These are phyloP conservation scores for Lepus timidus DNA, from an alignment of 2,113 vertebrate species.

Conservation along the genomic window DNA sequence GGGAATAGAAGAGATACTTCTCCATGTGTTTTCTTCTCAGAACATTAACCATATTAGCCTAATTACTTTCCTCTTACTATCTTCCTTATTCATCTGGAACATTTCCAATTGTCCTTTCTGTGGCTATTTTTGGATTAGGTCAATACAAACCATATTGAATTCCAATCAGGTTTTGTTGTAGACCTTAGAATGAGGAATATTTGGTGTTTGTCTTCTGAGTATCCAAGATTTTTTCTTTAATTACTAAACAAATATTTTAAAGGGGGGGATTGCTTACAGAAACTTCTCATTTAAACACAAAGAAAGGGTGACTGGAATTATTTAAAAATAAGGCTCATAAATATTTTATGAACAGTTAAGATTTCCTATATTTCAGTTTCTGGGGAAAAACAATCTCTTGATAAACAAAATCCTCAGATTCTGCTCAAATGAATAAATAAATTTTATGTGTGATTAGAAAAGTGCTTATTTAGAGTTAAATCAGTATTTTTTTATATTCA, in stretches of 20 bases:
- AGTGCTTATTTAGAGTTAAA: not conserved
- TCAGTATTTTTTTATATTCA: not conserved
- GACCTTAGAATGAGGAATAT: not conserved
- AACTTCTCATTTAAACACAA: not conserved
- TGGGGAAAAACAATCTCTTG: not conserved
- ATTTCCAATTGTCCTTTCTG: conserved; percentile 16
- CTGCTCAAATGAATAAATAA: not conserved
- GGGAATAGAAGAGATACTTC: not conserved
- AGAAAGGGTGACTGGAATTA: not conserved
- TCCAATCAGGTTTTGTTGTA: not conserved
- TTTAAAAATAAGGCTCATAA: not conserved
- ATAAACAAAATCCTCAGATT: not conserved
- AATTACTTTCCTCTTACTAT: conserved; percentile 28
- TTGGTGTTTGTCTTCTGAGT: conserved; percentile 2
- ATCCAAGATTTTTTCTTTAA: not conserved
- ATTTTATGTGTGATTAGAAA: not conserved
- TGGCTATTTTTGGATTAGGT: conserved; percentile 52
- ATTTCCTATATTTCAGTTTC: not conserved
- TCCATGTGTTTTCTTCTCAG: conserved; percentile 62
- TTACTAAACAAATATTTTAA: not conserved
- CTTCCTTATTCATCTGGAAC: conserved; percentile 28
- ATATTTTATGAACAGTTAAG: conserved; percentile 10
- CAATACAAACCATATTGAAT: not conserved
- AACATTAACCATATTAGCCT: conserved; percentile 72
- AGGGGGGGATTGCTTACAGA: not conserved